Conservation (phyloP, 2,888 invertebrate genomes). For the Xestia sexstrigata region DNA sequence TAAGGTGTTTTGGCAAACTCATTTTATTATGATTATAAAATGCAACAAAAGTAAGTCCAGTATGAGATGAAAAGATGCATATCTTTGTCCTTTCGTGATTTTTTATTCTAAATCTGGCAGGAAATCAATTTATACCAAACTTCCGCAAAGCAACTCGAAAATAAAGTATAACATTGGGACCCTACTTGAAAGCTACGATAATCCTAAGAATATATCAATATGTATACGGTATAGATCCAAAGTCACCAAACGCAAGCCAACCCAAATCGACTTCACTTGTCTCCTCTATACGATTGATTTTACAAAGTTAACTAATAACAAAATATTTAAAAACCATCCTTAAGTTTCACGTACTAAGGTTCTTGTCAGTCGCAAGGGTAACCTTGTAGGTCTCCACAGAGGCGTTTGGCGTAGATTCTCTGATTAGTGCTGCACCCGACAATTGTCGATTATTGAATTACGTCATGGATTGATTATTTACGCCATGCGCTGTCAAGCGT, state of each 20-base stretch:
- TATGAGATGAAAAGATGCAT: neutral
- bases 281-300: slow-evolving; percentile 74
- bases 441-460: slow-evolving; percentile 78
- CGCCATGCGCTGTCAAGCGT: slow-evolving; percentile 74
- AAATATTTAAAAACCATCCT: slow-evolving; percentile 53
- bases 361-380: slow-evolving; percentile 47
- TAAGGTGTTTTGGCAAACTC: neutral
- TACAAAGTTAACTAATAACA: slow-evolving; percentile 67
- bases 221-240: slow-evolving; percentile 66
- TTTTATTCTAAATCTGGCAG: neutral
- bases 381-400: slow-evolving; percentile 66
- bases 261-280: slow-evolving; percentile 80
- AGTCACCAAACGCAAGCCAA: slow-evolving; percentile 75
- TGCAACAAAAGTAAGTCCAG: too few species aligned
- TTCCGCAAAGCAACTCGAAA: neutral
- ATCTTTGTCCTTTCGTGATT: neutral
- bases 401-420: slow-evolving; percentile 74
- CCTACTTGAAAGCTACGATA: slow-evolving; percentile 24
- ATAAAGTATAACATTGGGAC: slow-evolving; percentile 29
- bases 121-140: neutral
- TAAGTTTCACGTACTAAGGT: slow-evolving; percentile 49
- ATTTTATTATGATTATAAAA: neutral
- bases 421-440: slow-evolving; percentile 79
- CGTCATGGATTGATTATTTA: slow-evolving; percentile 77
- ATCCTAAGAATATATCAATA: slow-evolving; percentile 49